Evolutionary conservation across 2,797 vertebrate species (phyloP), one percentile per base, ranked within the genome.

Genomic region (Sebastes vulpes): DNA sequence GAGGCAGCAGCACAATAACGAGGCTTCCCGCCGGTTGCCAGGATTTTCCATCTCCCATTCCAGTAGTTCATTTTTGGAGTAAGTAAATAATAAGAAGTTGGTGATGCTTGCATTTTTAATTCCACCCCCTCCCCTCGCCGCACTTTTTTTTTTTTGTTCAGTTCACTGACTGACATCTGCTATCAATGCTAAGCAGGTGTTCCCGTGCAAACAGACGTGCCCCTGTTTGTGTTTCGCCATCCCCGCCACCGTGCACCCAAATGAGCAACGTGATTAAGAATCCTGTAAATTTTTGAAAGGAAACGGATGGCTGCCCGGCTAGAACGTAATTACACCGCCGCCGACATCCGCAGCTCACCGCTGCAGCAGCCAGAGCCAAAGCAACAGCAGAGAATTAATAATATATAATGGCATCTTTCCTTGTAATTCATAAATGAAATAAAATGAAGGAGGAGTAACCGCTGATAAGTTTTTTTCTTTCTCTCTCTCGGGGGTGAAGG

Each of bases 151-250:
- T 80, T 70, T 64, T 71, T 98, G 96, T 97, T 98, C 96, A 96
- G 96, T 97, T 97, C 96, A 88, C 97, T 98, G 98, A 98, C 97
- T 99, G 98, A 97, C 98, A 98, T 98, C 98, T 98, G 98, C 98
- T 98, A 98, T 98, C 98, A 97, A 96, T 96, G 97, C 97, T 97
- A 97, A 98, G 98, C 98, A 99, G 98, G 98, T 99, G 98, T 99
- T 98, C 97, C 96, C 98, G 94, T 97, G 97, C 98, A 98, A 98
- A 98, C 97, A 97, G 97, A 98, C 96, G 97, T 97, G 97, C 97
- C 97, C 97, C 93, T 93, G 97, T 97, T 98, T 98, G 97, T 98
- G 97, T 98, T 97, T 96, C 97, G 89, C 97, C 96, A 94, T 97
- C 96, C 96, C 96, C 96, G 96, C 97, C 96, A 86, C 94, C 87